Evolutionary conservation across 2,113 vertebrate genomes (phyloP), one percentile per base, ranked within the genome.

Genomic region (Hippocampus mohnikei): DNA sequence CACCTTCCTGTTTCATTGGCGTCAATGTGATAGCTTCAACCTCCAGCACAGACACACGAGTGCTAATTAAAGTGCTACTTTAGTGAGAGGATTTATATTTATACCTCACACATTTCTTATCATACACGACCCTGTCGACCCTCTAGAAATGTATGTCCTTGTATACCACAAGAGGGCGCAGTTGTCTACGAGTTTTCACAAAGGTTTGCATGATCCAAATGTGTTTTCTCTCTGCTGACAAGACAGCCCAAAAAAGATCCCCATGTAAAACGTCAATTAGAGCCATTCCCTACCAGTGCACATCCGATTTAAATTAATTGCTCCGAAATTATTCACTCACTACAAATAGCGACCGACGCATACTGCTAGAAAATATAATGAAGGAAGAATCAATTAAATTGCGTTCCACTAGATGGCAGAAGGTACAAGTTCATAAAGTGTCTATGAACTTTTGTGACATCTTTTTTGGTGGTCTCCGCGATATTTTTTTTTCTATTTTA

Each of bases 161-260:
- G 3, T 29, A 29, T 2, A 3, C 74, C 86, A 81, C 83, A 40
- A 59, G 84, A 67, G 25, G 75, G 66, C 23, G 29, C 42, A 27
- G 7, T 65, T 65, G 27, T 33, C 58, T 9, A 9, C 0, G 23
- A 10, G 0, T 60, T 60, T 27, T 33, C 16, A 33, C 27, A 29
- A 2, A 16, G 2, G 27, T 18, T 42, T n/a, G 62, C 40, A 23
- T 23, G 3, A 65, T 25, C 9, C 29, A 41, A 1, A 41, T 3
- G 8, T 40, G 25, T 40, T 13, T 29, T 16, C 16, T 40, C 18
- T 21, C 12, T 16, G 59, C 59, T 61, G 27, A 16, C 18, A 58
- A 25, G 13, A 27, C n/a, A 58, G 1, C 33, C 5, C 5, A 37
- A 37, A 58, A 56, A 58, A 25, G 12, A 25, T 50, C 41, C 13